A percentile compares a stretch with the other conserved stretches of the same genome.
These are phyloP conservation scores for Dendrocincla tyrannina DNA, from an alignment of 2,797 vertebrate genomes.

Conservation along the genomic window DNA sequence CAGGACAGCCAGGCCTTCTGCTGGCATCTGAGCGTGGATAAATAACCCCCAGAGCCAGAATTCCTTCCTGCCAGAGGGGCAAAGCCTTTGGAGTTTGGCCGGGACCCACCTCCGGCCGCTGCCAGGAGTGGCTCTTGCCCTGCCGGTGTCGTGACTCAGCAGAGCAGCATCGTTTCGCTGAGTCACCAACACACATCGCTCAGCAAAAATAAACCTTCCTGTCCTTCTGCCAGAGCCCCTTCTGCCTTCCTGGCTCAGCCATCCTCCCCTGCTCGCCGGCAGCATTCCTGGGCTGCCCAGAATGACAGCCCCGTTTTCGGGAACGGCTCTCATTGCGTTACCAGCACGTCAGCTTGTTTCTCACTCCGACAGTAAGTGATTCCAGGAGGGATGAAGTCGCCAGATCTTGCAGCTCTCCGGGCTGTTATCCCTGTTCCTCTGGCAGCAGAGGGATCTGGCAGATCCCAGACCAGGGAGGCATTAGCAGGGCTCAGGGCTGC, in stretches of 20 bases:
- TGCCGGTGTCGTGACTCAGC: neutral
- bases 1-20: accelerated
- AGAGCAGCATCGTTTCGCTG: accelerated
- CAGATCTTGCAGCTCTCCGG: accelerated
- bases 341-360: neutral
- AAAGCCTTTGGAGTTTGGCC: accelerated
- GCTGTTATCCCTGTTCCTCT: neutral
- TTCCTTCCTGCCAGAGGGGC: neutral
- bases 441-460: neutral
- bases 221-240: neutral
- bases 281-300: neutral
- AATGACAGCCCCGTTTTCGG: neutral
- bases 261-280: neutral
- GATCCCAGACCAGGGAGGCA: neutral
- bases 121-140: neutral
- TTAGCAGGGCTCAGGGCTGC: neutral
- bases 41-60: accelerated
- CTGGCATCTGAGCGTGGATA: accelerated
- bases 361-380: accelerated
- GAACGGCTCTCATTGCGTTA: accelerated
- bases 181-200: neutral
- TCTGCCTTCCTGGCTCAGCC: neutral
- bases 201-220: neutral
- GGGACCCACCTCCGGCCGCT: neutral
- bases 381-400: neutral